Evolutionary conservation across 2,888 invertebrate genomes (phyloP).

Genomic region (Criorhina ranunculi): DNA sequence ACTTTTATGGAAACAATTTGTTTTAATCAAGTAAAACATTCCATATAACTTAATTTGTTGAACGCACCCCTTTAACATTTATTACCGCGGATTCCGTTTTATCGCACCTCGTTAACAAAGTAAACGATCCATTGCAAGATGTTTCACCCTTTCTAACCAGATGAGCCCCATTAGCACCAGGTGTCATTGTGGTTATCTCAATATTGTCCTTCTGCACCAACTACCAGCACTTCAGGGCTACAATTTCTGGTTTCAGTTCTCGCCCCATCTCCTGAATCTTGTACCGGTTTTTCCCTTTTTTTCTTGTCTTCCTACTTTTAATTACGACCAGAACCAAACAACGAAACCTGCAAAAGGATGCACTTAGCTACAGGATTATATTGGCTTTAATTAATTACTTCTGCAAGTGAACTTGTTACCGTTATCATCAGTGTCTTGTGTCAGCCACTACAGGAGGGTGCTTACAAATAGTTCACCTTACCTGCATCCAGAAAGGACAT

Average conservation of each 20-base stretch:
- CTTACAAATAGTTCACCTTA: conserved; percentile 17
- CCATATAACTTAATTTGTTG: not conserved
- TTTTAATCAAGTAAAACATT: no score
- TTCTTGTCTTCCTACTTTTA: conserved; percentile 52
- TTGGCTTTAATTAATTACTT: conserved; percentile 72
- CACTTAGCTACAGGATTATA: conserved; percentile 57
- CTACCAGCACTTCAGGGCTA: conserved; percentile 17
- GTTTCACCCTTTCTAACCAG: conserved; percentile 5
- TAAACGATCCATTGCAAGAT: conserved; percentile 43
- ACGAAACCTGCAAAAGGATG: conserved; percentile 47
- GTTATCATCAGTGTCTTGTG: conserved; percentile 55
- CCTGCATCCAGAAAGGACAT: not conserved
- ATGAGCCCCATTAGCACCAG: conserved; percentile 67
- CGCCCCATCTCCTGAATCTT: not conserved
- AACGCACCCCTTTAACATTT: not conserved
- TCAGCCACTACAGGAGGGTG: conserved; percentile 19
- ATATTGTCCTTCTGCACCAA: conserved; percentile 37
- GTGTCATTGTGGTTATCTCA: conserved; percentile 59
- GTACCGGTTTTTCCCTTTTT: conserved; percentile 18
- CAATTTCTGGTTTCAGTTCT: conserved; percentile 61
- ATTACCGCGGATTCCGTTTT: not conserved
- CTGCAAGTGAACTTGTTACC: conserved; percentile 40
- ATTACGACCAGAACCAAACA: conserved; percentile 53
- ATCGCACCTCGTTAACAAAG: conserved; percentile 36
- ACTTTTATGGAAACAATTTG: no score